Percentiles rank a stretch among this genome's conserved stretches.
phyloP scores from a whole-genome alignment of 2,113 vertebrate genomes.

The Columba janthina region DNA sequence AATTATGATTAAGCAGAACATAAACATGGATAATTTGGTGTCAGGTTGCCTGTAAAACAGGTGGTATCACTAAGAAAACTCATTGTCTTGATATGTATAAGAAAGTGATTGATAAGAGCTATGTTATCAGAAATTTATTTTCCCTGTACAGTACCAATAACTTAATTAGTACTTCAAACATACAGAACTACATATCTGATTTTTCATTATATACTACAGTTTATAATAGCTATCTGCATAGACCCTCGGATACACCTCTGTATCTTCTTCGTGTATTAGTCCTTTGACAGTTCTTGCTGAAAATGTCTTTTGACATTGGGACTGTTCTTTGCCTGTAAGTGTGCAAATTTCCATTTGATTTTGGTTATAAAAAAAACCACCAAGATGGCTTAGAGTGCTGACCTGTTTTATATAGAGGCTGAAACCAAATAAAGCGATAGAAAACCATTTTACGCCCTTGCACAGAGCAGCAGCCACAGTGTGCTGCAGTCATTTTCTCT shows the following conservation, averaged over 20 bases:
- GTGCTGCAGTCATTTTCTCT: background rate
- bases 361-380: background rate
- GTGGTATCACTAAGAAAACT: background rate
- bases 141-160: background rate
- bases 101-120: background rate
- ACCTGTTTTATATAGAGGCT: background rate
- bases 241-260: background rate
- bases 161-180: background rate
- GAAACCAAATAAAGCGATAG: background rate
- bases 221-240: background rate
- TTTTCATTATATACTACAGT: background rate
- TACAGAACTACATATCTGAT: background rate
- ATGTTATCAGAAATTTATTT: background rate
- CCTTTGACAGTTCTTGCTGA: background rate
- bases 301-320: background rate
- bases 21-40: background rate
- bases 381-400: background rate
- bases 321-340: background rate
- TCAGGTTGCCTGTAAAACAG: background rate
- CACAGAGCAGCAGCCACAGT: background rate
- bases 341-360: background rate
- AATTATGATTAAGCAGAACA: background rate
- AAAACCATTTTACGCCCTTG: background rate
- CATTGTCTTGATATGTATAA: background rate
- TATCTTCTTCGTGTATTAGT: background rate